phyloP scores from a whole-genome alignment of 1,140 invertebrate genomes.

The Brachionus koreanus region DNA sequence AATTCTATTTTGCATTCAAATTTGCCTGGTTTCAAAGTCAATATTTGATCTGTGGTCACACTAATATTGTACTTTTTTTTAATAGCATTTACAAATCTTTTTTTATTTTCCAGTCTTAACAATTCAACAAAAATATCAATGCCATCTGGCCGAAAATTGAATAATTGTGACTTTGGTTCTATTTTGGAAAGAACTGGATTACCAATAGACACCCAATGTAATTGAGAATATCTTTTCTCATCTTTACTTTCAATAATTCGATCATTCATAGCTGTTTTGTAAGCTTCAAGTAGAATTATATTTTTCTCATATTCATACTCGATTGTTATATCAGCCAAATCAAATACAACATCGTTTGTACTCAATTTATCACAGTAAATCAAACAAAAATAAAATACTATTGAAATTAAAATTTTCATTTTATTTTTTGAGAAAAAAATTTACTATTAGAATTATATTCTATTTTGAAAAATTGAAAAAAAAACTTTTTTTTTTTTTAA shows the following conservation, averaged over 20 bases:
- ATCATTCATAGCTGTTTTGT: neutral
- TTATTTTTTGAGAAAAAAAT: no score
- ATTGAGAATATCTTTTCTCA: neutral
- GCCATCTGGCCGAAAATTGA: neutral
- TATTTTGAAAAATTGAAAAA: no score
- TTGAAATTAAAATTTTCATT: neutral
- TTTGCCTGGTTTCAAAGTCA: neutral
- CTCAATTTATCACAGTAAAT: neutral
- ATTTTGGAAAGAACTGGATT: neutral
- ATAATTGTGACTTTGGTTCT: neutral
- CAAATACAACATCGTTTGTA: neutral
- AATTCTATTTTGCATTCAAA: neutral
- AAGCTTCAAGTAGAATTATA: neutral
- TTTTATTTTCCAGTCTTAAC: neutral
- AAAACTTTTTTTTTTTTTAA: no score
- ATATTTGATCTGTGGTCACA: neutral
- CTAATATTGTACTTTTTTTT: neutral
- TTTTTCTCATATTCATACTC: neutral
- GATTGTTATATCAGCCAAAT: neutral
- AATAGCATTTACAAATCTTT: neutral
- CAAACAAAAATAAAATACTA: neutral
- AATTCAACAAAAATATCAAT: neutral
- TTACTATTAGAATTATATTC: no score
- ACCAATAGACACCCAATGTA: neutral
- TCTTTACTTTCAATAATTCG: neutral